These are phyloP conservation scores for Rattus norvegicus DNA, from an alignment of 2,113 vertebrate genomes.

Conservation along the genomic window DNA sequence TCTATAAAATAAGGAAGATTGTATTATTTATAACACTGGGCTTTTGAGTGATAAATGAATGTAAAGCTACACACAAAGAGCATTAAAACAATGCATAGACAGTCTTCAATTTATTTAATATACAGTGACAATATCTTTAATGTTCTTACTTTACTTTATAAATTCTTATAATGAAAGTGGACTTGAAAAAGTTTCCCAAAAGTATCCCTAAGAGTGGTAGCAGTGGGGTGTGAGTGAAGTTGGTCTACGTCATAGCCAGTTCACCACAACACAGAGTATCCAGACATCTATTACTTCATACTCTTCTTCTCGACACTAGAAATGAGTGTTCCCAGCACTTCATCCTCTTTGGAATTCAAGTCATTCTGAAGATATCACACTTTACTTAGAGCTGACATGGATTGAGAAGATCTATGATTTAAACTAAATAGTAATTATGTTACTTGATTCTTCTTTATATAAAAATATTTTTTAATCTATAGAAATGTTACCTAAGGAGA, in stretches of 20 bases:
- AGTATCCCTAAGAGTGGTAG: not conserved
- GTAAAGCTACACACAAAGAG: not conserved
- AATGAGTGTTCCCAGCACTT: not conserved
- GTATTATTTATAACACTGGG: not conserved
- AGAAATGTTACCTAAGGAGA: slow-evolving; percentile 2
- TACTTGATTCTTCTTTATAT: not conserved
- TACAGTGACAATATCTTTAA: not conserved
- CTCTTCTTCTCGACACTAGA: not conserved
- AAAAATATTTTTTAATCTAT: not conserved
- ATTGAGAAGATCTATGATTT: not conserved
- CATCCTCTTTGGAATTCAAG: not conserved
- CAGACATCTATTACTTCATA: not conserved
- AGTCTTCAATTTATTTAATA: not conserved
- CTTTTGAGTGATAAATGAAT: not conserved
- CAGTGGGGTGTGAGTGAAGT: not conserved
- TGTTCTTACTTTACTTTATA: not conserved
- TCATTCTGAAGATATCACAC: not conserved
- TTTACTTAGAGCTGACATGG: not conserved
- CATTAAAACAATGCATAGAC: not conserved
- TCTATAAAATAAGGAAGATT: not conserved
- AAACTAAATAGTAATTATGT: not conserved
- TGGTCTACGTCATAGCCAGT: not conserved
- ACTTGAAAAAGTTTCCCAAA: not conserved
- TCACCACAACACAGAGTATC: not conserved
- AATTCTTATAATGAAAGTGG: not conserved